Evolutionary conservation across 2,797 vertebrate genomes (phyloP).

Genomic region (Poecilia picta): DNA sequence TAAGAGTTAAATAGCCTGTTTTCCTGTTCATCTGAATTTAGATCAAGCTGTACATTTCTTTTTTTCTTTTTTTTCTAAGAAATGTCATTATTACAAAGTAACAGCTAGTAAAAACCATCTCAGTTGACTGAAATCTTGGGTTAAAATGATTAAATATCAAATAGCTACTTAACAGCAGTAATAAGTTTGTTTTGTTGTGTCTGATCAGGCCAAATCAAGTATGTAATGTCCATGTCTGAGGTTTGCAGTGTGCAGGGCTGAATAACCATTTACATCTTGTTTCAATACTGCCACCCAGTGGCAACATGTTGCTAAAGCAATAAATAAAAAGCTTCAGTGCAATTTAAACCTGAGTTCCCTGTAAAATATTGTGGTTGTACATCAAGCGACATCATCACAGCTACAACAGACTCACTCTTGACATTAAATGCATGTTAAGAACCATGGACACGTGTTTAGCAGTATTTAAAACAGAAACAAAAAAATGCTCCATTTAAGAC

Average conservation of each 20-base stretch:
- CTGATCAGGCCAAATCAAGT: not conserved
- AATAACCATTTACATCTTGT: conserved; percentile 38
- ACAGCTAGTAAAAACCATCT: not conserved
- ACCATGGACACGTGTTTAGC: conserved; percentile 6
- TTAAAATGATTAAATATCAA: not conserved
- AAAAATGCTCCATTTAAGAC: conserved; percentile 14
- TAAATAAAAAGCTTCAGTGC: conserved; percentile 58
- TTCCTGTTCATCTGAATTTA: not conserved
- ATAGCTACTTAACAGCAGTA: not conserved
- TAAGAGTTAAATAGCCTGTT: not conserved
- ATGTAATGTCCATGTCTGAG: not conserved
- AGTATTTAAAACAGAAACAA: conserved; percentile 6
- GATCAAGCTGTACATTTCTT: not conserved
- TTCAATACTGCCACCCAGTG: conserved; percentile 71
- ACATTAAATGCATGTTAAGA: conserved; percentile 10
- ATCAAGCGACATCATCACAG: conserved; percentile 14
- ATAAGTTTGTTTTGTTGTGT: not conserved
- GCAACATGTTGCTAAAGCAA: conserved; percentile 42
- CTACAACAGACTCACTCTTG: not conserved
- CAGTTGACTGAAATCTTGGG: not conserved
- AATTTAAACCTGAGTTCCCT: conserved; percentile 47
- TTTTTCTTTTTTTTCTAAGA: not conserved
- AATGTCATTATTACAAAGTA: not conserved
- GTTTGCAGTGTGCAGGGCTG: conserved; percentile 15
- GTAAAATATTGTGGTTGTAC: not conserved